Percentiles rank a stretch among this genome's conserved stretches.
phyloP scores from a whole-genome alignment of 2,888 invertebrate genomes.

The Rhaphigaster nebulosa region DNA sequence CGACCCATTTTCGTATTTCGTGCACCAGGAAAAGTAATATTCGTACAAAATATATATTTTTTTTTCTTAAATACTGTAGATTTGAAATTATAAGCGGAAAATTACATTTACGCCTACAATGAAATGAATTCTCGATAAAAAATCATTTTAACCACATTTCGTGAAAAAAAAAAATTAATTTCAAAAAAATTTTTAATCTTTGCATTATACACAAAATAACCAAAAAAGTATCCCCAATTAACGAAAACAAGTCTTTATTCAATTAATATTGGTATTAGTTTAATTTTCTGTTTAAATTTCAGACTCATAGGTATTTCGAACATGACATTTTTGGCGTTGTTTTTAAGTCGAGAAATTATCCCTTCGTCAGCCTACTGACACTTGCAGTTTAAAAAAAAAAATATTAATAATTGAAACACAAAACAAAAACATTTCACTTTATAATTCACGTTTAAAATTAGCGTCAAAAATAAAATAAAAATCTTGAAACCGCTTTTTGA shows the following conservation, averaged over 20 bases:
- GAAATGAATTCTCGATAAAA: too few relatives aligned
- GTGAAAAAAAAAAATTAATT: not conserved
- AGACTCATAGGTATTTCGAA: not conserved
- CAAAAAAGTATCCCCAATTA: not conserved
- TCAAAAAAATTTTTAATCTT: not conserved
- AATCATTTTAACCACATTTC: not conserved
- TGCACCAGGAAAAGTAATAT: not conserved
- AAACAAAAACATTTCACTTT: not conserved
- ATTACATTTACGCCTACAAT: too few relatives aligned
- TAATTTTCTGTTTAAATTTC: too few relatives aligned
- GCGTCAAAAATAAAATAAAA: not conserved
- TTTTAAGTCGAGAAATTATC: not conserved
- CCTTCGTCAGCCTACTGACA: not conserved
- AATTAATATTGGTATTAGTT: too few relatives aligned
- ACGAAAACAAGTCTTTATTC: not conserved
- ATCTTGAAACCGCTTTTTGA: not conserved
- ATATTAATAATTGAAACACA: too few relatives aligned
- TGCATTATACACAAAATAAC: not conserved
- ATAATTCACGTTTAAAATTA: not conserved
- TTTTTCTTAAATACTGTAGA: not conserved
- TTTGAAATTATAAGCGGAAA: not conserved
- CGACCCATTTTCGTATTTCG: constrained; percentile 17
- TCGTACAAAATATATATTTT: not conserved
- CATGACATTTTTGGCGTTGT: not conserved
- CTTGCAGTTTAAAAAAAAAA: not conserved